Evolutionary conservation across 2,113 vertebrate genomes (phyloP).

Genomic region (Salvelinus namaycush): DNA sequence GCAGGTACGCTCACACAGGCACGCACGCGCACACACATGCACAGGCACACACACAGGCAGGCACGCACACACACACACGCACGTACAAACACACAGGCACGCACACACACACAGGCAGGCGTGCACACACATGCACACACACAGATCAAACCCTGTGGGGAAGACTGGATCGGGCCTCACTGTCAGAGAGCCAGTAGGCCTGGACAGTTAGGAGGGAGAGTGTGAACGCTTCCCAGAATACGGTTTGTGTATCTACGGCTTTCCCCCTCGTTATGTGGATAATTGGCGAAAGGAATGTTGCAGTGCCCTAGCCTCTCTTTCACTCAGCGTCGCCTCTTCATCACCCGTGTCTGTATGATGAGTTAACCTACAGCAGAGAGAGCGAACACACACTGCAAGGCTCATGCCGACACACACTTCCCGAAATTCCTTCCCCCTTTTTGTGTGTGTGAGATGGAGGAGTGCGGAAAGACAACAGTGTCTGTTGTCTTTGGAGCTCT

Average conservation of each 20-base stretch:
- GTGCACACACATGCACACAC: no score
- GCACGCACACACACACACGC: not conserved
- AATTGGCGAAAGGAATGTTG: constrained; percentile 48
- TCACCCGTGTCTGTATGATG: constrained; percentile 14
- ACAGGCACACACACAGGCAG: no score
- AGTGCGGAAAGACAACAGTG: constrained; percentile 53
- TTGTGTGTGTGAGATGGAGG: constrained; percentile 4
- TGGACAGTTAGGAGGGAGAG: not conserved
- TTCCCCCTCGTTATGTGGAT: constrained; percentile 45
- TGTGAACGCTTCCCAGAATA: constrained; percentile 10
- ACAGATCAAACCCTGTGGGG: no score
- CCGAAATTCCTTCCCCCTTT: not conserved
- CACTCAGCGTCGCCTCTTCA: not conserved
- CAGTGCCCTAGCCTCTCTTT: constrained; percentile 23
- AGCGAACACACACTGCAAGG: not conserved
- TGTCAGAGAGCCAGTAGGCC: constrained; percentile 17
- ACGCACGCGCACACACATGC: no score
- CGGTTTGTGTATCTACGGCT: constrained; percentile 52
- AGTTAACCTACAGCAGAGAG: constrained; percentile 50
- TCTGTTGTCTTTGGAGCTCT: constrained; percentile 61
- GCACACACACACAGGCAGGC: no score
- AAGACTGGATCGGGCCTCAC: constrained; percentile 8
- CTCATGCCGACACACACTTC: not conserved
- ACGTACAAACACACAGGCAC: no score
- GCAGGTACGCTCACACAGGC: no score